These are phyloP conservation scores for Drosophila micromelanica DNA, from an alignment of 1,140 invertebrate genomes.

Conservation along the genomic window DNA sequence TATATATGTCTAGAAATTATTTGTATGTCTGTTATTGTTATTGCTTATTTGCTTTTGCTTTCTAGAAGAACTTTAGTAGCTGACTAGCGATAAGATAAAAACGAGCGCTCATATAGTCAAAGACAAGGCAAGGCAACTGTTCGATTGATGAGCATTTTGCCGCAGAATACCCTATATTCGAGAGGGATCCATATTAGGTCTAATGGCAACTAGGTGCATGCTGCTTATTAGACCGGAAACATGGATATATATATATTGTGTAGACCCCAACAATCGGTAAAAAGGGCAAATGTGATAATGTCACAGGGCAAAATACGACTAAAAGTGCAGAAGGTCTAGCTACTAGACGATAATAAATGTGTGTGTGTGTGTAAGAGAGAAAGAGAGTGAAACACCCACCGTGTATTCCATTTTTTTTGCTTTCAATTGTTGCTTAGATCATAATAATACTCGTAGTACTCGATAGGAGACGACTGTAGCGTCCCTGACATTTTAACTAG, in stretches of 20 bases:
- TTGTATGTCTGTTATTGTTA: neutral
- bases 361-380: neutral
- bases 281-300: slow-evolving; percentile 31
- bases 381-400: slow-evolving; percentile 45
- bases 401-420: slow-evolving; percentile 48
- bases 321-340: slow-evolving; percentile 32
- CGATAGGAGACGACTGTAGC: slow-evolving; percentile 19
- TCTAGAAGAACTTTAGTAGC: slow-evolving; percentile 25
- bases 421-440: slow-evolving; percentile 41
- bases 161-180: neutral
- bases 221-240: slow-evolving; percentile 58
- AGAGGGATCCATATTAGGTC: neutral
- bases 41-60: slow-evolving; percentile 14
- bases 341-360: neutral
- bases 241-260: slow-evolving; percentile 5
- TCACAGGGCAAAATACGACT: slow-evolving; percentile 1
- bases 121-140: slow-evolving; percentile 15
- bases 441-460: slow-evolving; percentile 22
- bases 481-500: slow-evolving; percentile 46
- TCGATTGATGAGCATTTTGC: neutral
- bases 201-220: neutral
- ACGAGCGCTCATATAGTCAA: slow-evolving; percentile 1
- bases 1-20: slow-evolving; percentile 1
- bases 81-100: slow-evolving; percentile 33
- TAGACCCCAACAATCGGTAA: neutral